Evolutionary conservation across 2,797 vertebrate genomes (phyloP), one percentile per base, ranked within the genome.

Genomic region (Notamacropus eugenii): DNA sequence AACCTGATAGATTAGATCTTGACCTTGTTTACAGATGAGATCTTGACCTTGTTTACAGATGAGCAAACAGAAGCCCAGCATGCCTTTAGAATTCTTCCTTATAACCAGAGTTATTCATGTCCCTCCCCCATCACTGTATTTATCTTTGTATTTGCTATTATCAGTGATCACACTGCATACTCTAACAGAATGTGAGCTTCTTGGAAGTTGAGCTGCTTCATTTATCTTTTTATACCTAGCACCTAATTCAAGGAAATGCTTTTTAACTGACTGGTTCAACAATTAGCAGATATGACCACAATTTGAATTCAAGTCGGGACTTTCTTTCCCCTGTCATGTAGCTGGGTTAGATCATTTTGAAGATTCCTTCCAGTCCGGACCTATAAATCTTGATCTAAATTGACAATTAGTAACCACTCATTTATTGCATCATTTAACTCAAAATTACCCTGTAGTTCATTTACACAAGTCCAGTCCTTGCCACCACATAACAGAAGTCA

Each of bases 381-480:
- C 91, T 93, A 93, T 52, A 93, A 52, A 90, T 95, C 94, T 92
- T 29, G 94, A 46, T 57, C 94, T 96, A 55, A 93, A 82, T 46
- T 4, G 22, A 22, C 46, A 82, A 82, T 82, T 24, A 82, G 19
- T 82, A 22, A 82, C 19, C 19, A 82, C 8, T 82, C 40, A 82
- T 82, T 82, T 82, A 82, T 82, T 82, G 74, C 19, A 27, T 82
- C 22, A 82, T 46, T 82, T 82, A 82, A 82, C 74, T 46, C 74
- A 82, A 93, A 97, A 96, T 97, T 40, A 96, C 8, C 95, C 8
- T 11, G 14, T 50, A 92, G 74, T 97, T 97, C 94, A 96, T 40
- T 97, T 96, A 96, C 82, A 95, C 52, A 94, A 90, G 56, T 94
- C 92, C 55, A 90, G 54, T 94, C 93, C 54, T 57, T 93, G 13